Base-by-base conservation (phyloP, 2,797 vertebrate species). In the Erethizon dorsatum region DNA sequence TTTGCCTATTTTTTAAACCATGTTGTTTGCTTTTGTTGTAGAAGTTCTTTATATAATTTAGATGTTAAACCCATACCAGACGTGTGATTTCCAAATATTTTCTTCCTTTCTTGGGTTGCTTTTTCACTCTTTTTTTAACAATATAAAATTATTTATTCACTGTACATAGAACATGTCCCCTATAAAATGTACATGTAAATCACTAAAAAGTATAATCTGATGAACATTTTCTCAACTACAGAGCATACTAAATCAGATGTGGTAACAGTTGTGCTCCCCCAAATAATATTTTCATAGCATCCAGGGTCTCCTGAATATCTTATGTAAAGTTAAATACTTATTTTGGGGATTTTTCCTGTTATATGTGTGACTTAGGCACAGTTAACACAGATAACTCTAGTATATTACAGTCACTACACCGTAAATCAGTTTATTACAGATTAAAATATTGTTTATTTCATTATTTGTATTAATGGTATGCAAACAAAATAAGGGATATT, bases 71-170 rank as follows among this genome's bases (percentile, higher is more conserved):
- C 22, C 26, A 50, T 52, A 69, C n/a, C 15, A 78, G 52, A 87
- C 47, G 47, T 78, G 41, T 59, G 5, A 52, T 50, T 84, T 84
- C 3, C 28, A 89, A 78, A 61, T n/a, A 88, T 28, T 73, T 87
- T 82, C 33, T 90, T 37, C 52, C 17, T 71, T 82, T 63, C 22
- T 50, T 82, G 17, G 9, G 31, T 63, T 75, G 1, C 20, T 37
- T 73, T 93, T 80, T 93, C 14, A 87, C 20, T 73, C 69, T n/a
- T 41, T 93, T 96, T 97, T 65, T 69, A 87, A 97, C 88, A 95
- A 96, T 98, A 97, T 87, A 97, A 97, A 97, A 94, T 96, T 97
- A 97, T 98, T 97, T 97, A 98, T 98, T 96, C 78, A 88, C 96
- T 97, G 96, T 96, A 97, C 96, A 97, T 94, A 98, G 86, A 97